Evolutionary conservation across 2,797 vertebrate species (phyloP).

Genomic region (Lophura swinhoii): DNA sequence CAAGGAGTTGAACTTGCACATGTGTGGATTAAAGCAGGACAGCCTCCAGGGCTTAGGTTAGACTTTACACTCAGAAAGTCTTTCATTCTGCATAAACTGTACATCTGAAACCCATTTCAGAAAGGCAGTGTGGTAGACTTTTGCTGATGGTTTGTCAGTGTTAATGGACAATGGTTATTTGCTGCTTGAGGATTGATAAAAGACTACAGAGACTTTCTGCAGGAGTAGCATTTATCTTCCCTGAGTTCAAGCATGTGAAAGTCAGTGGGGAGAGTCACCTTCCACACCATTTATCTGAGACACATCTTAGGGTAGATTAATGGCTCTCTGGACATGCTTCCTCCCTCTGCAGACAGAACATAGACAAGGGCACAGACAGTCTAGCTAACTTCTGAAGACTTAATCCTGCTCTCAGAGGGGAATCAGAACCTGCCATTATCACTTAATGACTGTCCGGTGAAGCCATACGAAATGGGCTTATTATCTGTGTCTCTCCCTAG

Average conservation of each 20-base stretch:
- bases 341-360: background rate
- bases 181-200: conserved; percentile 48
- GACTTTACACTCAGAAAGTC: conserved; percentile 49
- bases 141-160: conserved; percentile 30
- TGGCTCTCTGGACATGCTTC: background rate
- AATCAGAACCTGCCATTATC: background rate
- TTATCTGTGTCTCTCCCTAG: conserved; percentile 14
- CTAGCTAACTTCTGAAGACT: background rate
- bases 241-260: conserved; percentile 2
- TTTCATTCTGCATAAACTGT: conserved; percentile 33
- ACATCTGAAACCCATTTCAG: conserved; percentile 61
- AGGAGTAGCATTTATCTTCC: conserved; percentile 26
- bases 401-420: background rate
- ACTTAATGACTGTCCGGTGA: background rate
- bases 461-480: background rate
- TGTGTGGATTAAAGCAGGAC: conserved; percentile 81
- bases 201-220: conserved; percentile 35
- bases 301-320: background rate
- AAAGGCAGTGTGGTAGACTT: conserved; percentile 45
- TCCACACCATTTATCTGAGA: conserved; percentile 35
- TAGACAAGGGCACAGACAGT: background rate
- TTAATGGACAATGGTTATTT: conserved; percentile 15
- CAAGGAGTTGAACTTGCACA: conserved; percentile 80
- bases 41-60: conserved; percentile 81
- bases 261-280: conserved; percentile 11